A percentile compares a stretch with the other conserved stretches of the same genome.
Evolutionary conservation across 1,140 invertebrate genomes (phyloP).

Genomic region (Drosophila kikkawai): DNA sequence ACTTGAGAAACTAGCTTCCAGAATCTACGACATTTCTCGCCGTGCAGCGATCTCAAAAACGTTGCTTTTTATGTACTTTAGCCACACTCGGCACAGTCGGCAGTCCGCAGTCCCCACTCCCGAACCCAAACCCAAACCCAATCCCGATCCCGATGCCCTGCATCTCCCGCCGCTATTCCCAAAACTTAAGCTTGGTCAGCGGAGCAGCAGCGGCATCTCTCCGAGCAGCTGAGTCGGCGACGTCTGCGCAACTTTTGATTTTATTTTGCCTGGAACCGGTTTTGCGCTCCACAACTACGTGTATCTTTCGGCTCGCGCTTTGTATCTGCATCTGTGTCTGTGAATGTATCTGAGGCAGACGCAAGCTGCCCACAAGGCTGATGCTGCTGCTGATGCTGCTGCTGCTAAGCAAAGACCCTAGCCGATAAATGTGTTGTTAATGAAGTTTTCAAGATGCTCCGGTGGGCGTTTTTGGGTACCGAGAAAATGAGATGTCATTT

Average conservation of each 20-base stretch:
- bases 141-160: conserved; percentile 9
- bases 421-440: conserved; percentile 57
- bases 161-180: conserved; percentile 11
- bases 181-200: conserved; percentile 64
- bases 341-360: conserved; percentile 38
- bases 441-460: conserved; percentile 61
- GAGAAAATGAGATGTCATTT: conserved; percentile 43
- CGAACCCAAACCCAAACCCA: not conserved
- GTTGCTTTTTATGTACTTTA: conserved; percentile 30
- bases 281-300: conserved; percentile 15
- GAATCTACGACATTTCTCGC: not conserved
- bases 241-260: conserved; percentile 81
- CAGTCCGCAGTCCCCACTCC: not conserved
- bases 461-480: conserved; percentile 45
- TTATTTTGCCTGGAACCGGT: conserved; percentile 82
- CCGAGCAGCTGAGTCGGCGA: conserved; percentile 43
- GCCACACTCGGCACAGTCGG: not conserved
- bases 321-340: conserved; percentile 47
- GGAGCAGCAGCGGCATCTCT: conserved; percentile 30
- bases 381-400: conserved; percentile 22
- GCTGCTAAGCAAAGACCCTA: conserved; percentile 18
- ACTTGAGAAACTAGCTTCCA: not conserved
- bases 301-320: conserved; percentile 22
- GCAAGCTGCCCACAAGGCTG: conserved; percentile 63
- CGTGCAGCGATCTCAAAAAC: conserved; percentile 22